These are phyloP conservation scores for Phalacrocorax pelagicus DNA, from an alignment of 2,113 vertebrate genomes.

Conservation along the genomic window DNA sequence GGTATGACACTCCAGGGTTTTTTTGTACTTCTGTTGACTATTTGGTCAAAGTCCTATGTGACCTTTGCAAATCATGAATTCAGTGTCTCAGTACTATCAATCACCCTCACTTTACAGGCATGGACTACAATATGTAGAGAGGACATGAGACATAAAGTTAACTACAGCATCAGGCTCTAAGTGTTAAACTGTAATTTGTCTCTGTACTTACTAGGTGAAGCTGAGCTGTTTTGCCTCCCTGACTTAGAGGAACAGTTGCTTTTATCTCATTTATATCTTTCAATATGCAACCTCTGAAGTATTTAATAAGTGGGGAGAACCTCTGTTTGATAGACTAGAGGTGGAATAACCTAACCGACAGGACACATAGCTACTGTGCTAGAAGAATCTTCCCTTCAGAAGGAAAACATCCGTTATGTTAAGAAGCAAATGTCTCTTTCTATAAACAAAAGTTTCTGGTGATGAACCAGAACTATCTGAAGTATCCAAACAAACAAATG, in stretches of 20 bases:
- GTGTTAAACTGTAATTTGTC: background rate
- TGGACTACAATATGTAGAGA: background rate
- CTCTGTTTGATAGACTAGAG: background rate
- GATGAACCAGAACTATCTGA: background rate
- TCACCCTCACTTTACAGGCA: background rate
- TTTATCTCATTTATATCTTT: background rate
- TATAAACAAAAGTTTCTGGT: background rate
- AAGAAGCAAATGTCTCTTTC: background rate
- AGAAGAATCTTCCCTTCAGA: background rate
- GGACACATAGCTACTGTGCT: background rate
- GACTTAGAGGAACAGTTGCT: background rate
- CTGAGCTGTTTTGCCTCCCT: background rate
- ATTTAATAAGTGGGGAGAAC: background rate
- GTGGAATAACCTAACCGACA: background rate
- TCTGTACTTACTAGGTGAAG: background rate
- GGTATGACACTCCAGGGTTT: fast-evolving
- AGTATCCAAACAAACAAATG: background rate
- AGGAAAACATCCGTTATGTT: background rate
- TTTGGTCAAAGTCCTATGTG: background rate
- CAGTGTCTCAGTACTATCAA: background rate
- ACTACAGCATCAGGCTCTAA: background rate
- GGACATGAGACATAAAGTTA: background rate
- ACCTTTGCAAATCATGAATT: background rate
- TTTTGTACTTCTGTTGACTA: background rate
- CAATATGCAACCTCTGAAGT: background rate